Evolutionary conservation across 1,140 invertebrate genomes (phyloP).

Genomic region (Lethrus apterus): DNA sequence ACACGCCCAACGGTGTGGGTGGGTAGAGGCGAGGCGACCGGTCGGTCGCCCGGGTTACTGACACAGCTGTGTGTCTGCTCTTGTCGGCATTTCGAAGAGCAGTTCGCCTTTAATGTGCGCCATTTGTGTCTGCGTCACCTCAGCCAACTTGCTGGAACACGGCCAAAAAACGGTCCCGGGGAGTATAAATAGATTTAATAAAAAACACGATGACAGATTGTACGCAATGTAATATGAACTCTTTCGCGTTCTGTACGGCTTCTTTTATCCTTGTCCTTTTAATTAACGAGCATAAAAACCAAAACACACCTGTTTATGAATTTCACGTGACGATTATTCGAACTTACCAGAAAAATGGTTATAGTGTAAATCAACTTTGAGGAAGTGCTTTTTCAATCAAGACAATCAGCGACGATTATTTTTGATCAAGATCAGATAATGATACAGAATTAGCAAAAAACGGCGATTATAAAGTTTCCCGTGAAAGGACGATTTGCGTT

Average conservation of each 20-base stretch:
- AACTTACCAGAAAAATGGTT: no score
- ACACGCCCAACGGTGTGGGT: slow-evolving; percentile 24
- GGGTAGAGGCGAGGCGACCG: slow-evolving; percentile 17
- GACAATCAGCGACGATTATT: no score
- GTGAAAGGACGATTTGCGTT: no score
- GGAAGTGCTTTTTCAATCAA: no score
- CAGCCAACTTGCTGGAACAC: slow-evolving; percentile 17
- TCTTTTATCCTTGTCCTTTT: no score
- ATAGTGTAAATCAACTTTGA: no score
- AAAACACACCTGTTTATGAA: no score
- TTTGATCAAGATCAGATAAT: no score
- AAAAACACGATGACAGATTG: slow-evolving; percentile 21
- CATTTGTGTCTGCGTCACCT: slow-evolving; percentile 20
- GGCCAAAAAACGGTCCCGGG: slow-evolving; percentile 20
- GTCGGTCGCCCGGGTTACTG: slow-evolving; percentile 26
- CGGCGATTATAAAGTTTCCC: no score
- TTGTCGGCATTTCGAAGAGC: slow-evolving; percentile 9
- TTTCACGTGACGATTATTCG: no score
- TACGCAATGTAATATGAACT: slow-evolving; percentile 12
- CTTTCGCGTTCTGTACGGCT: slow-evolving; percentile 4
- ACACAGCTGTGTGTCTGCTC: slow-evolving; percentile 17
- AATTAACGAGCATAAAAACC: no score
- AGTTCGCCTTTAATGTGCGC: slow-evolving; percentile 23
- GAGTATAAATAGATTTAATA: slow-evolving; percentile 24
- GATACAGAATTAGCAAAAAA: no score